Conservation (phyloP, 23 tunicate species). For the Halocynthia roretzi region DNA sequence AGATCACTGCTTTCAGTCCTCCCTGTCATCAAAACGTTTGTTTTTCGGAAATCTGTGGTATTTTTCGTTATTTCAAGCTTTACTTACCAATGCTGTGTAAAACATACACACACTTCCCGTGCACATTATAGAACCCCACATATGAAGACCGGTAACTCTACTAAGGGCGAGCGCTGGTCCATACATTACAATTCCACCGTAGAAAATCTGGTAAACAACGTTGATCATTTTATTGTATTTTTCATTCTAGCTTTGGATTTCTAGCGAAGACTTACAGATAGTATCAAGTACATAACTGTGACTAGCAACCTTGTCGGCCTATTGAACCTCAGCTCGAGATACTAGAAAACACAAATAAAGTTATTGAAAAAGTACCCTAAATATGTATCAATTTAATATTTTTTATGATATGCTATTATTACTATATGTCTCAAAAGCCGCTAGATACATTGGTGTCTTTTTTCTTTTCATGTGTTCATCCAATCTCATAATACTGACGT, state of each 20-base stretch:
- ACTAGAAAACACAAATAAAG: slow-evolving; percentile 28
- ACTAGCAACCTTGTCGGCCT: slow-evolving; percentile 34
- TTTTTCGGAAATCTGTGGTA: neutral
- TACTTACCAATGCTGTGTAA: slow-evolving; percentile 82
- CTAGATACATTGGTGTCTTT: too few relatives aligned
- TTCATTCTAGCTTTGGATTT: neutral
- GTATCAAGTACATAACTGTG: slow-evolving; percentile 50
- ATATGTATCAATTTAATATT: too few relatives aligned
- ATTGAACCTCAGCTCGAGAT: slow-evolving; percentile 65
- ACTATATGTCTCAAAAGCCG: too few relatives aligned
- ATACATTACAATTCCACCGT: slow-evolving; percentile 90
- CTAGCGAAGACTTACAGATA: slow-evolving; percentile 48
- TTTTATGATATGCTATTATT: too few relatives aligned
- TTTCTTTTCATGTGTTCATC: too few relatives aligned
- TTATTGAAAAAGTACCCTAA: too few relatives aligned
- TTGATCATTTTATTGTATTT: neutral
- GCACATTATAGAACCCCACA: slow-evolving; percentile 74
- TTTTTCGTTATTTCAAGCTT: neutral
- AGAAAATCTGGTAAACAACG: slow-evolving; percentile 40
- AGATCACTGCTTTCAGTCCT: slow-evolving; percentile 90
- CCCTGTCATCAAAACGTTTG: slow-evolving; percentile 29
- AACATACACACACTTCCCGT: slow-evolving; percentile 90
- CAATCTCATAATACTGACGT: neutral
- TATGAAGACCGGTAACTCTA: slow-evolving; percentile 75
- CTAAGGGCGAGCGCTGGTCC: slow-evolving; percentile 90